Percentiles rank a stretch among this genome's conserved stretches.
Conservation (phyloP, 2,888 invertebrate genomes). For the Agonopterix heracliana region DNA sequence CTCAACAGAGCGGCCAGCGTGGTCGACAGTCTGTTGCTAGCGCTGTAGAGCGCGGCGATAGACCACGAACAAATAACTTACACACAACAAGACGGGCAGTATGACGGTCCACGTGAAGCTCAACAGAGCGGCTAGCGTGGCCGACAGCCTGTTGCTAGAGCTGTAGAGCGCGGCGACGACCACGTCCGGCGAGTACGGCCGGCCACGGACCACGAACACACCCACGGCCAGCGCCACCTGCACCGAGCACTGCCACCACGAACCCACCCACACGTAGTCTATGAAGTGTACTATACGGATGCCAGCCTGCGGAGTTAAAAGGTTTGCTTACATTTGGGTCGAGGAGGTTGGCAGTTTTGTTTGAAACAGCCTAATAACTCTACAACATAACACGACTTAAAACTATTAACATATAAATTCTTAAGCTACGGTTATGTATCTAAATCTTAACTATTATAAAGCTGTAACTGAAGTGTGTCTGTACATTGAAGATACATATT, state of each 20-base stretch:
- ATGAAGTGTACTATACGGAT: slow-evolving; percentile 88
- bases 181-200: slow-evolving; percentile 88
- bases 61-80: slow-evolving; percentile 47
- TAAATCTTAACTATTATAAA: too few species aligned
- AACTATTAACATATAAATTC: too few species aligned
- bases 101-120: slow-evolving; percentile 93
- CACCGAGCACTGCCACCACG: slow-evolving; percentile 91
- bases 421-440: too few species aligned
- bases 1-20: slow-evolving; percentile 82
- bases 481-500: too few species aligned
- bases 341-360: too few species aligned
- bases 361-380: too few species aligned
- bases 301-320: slow-evolving; percentile 73
- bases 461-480: too few species aligned
- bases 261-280: slow-evolving; percentile 88
- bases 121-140: slow-evolving; percentile 80
- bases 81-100: slow-evolving; percentile 87
- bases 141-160: slow-evolving; percentile 42
- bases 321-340: too few species aligned
- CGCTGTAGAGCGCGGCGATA: slow-evolving; percentile 66
- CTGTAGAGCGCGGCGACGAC: slow-evolving; percentile 68
- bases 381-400: too few species aligned
- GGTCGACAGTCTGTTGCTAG: slow-evolving; percentile 42
- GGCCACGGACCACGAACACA: slow-evolving; percentile 90
- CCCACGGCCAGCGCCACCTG: slow-evolving; percentile 86